A percentile compares a stretch with the other conserved stretches of the same genome.
Evolutionary conservation across 2,797 vertebrate species (phyloP).

Genomic region (Melanotaenia nigrans): DNA sequence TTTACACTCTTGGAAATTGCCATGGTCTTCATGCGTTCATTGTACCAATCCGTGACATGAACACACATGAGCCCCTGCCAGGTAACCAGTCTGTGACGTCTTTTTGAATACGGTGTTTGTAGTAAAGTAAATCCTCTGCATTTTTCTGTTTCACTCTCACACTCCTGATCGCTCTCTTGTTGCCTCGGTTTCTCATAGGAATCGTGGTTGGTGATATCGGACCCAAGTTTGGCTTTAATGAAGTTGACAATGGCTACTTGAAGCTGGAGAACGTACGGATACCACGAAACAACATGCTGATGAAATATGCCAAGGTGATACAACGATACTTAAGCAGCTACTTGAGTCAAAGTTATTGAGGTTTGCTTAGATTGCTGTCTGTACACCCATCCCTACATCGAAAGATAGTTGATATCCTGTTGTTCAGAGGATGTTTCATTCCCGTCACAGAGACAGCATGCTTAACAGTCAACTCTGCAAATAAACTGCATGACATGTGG

Average conservation of each 20-base stretch:
- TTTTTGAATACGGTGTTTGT: constrained; percentile 19
- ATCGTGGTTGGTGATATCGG: constrained; percentile 96
- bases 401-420: background rate
- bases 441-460: too few species aligned
- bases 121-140: background rate
- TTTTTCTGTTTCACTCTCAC: background rate
- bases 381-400: background rate
- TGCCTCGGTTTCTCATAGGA: constrained; percentile 54
- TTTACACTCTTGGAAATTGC: constrained; percentile 89
- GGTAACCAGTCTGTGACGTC: constrained; percentile 77
- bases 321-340: background rate
- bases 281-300: constrained; percentile 97
- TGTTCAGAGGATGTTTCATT: too few species aligned
- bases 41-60: constrained; percentile 90
- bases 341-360: background rate
- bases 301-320: constrained; percentile 95
- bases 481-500: background rate
- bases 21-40: constrained; percentile 96
- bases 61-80: constrained; percentile 91
- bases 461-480: background rate
- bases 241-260: constrained; percentile 96
- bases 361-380: background rate
- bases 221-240: constrained; percentile 96
- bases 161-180: background rate
- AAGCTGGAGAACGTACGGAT: constrained; percentile 94